These are phyloP conservation scores for Lagorchestes hirsutus DNA, from an alignment of 2,797 vertebrate genomes.

Conservation along the genomic window DNA sequence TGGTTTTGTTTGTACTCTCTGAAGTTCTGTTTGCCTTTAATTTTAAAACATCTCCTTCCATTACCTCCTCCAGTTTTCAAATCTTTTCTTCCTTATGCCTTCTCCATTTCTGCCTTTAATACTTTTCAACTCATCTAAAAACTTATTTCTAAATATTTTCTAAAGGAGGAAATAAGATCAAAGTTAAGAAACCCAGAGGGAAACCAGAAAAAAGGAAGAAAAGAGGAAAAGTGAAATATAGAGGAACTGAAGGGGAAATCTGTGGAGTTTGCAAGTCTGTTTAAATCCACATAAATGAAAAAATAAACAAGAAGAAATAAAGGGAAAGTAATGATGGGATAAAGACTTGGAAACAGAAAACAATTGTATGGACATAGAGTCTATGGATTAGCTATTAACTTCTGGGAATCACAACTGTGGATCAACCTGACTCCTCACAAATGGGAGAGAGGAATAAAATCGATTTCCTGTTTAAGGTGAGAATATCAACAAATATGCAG, in stretches of 20 bases:
- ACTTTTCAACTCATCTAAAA: constrained; percentile 32
- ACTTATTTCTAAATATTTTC: neutral
- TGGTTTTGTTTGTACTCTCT: constrained; percentile 64
- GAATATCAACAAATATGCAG: neutral
- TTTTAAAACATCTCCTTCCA: constrained; percentile 64
- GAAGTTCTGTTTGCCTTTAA: constrained; percentile 67
- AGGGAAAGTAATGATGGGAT: neutral
- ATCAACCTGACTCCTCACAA: neutral
- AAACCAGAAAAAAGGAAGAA: neutral
- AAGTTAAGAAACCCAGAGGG: neutral
- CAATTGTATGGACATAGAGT: neutral
- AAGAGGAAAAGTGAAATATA: neutral
- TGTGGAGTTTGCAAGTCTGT: neutral
- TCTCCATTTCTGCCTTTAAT: constrained; percentile 13
- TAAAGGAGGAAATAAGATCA: neutral
- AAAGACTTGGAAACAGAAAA: neutral
- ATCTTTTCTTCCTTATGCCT: constrained; percentile 19
- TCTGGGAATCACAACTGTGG: neutral
- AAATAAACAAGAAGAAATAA: neutral
- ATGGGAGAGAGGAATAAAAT: neutral
- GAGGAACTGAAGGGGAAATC: neutral
- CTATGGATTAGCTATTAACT: neutral
- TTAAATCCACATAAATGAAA: neutral
- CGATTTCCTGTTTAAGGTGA: constrained; percentile 4
- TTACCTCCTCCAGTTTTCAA: constrained; percentile 32